phyloP scores from a whole-genome alignment of 2,797 vertebrate species.

The Sphenodon punctatus region DNA sequence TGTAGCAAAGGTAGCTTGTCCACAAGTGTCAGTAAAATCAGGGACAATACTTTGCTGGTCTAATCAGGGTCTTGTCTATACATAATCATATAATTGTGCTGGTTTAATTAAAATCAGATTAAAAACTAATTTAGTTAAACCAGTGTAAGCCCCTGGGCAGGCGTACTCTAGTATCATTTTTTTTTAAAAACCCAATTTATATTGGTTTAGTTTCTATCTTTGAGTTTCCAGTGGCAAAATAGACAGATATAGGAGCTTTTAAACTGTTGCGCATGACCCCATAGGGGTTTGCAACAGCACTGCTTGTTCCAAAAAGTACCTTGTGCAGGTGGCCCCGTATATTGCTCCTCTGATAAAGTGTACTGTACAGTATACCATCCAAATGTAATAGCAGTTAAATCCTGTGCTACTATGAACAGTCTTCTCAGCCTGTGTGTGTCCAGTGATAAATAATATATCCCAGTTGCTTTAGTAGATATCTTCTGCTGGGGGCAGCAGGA shows the following conservation, averaged over 20 bases:
- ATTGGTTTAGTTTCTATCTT: too few relatives aligned
- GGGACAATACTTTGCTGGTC: too few relatives aligned
- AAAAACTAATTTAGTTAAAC: neutral
- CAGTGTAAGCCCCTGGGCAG: neutral
- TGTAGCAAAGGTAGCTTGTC: too few relatives aligned
- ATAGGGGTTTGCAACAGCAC: neutral
- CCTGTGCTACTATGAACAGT: neutral
- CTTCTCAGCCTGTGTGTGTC: neutral
- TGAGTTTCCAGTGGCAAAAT: too few relatives aligned
- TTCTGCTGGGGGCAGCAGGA: neutral
- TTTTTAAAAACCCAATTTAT: too few relatives aligned
- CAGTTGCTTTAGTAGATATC: neutral
- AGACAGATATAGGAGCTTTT: too few relatives aligned
- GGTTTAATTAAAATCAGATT: neutral
- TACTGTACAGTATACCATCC: neutral
- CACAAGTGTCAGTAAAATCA: too few relatives aligned
- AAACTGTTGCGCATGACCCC: neutral
- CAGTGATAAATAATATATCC: neutral
- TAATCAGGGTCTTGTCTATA: accelerated
- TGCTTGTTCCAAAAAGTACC: too few relatives aligned
- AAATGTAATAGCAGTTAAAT: slow-evolving; percentile 4
- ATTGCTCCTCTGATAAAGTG: neutral
- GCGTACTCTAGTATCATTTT: too few relatives aligned
- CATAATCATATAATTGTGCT: neutral
- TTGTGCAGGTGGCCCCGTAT: too few relatives aligned